Base-by-base conservation (phyloP, 2,888 invertebrate genomes). In the Rhagium mordax region DNA sequence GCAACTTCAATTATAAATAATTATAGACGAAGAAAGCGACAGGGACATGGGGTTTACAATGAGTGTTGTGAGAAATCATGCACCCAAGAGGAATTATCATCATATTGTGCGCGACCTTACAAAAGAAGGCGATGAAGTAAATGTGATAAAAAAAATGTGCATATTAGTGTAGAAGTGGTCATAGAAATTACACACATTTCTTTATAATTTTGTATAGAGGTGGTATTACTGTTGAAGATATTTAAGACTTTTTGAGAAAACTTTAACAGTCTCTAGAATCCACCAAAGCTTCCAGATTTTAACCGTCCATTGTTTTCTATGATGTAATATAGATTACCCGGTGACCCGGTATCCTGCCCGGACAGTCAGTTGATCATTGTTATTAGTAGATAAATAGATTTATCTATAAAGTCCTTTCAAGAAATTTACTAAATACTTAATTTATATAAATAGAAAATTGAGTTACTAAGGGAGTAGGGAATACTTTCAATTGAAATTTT, bases 21-120 rank as follows among this genome's bases (percentile, higher is more conserved):
- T 49, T 79, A 77, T 47, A 72, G 78, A 10, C 72, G 82, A n/a
- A 75, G 79, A 15, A 79, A 80, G 49, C 75, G 85, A 16, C 77
- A 77, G 68, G 78, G 75, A 21, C 77, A 82, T 10, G 85, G 86
- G n/a, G 86, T 86, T 2, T 86, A 81, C 72, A 85, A 85, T 76
- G 86, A 86, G 78, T 86, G 86, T 68, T 86, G 86, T 68, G 81
- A 85, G 67, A 85, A 85, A 69, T 79, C 86, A 0, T 86, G 86
- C 72, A 79, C 84, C n/a, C 76, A 78, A 27, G 84, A 85, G 51
- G 84, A 85, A 72, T 75, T 86, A 18, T 78, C 78, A 6, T 79
- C 81, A 48, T 86, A 86, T 64, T 86, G 86, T 75, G 85, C 75
- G 4, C 72, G 71, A 8, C 65, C 79, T 6, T 29, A 62, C 13